Conservation (phyloP, 2,888 invertebrate species). For the Pherbina coryleti region DNA sequence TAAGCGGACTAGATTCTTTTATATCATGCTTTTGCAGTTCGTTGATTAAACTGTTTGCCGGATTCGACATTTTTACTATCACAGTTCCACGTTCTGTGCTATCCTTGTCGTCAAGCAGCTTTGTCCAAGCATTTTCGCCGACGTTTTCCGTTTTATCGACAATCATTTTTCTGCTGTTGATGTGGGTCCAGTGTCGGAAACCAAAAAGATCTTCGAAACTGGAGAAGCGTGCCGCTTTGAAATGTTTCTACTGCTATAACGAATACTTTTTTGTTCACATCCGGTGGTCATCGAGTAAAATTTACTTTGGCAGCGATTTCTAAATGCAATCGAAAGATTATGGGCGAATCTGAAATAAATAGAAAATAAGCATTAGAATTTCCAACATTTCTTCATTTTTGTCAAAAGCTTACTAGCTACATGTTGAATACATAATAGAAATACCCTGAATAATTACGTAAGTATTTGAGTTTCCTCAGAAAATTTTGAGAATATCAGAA, state of each 20-base stretch:
- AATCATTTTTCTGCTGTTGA: conserved; percentile 58
- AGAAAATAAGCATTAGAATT: too few species aligned
- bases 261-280: background rate
- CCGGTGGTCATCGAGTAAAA: background rate
- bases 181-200: background rate
- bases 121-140: conserved; percentile 68
- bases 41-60: conserved; percentile 46
- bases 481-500: too few species aligned
- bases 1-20: conserved; percentile 60
- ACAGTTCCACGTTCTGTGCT: conserved; percentile 55
- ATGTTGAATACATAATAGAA: too few species aligned
- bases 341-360: background rate
- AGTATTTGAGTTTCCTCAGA: too few species aligned
- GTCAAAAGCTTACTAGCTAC: too few species aligned
- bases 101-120: conserved; percentile 65
- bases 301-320: background rate
- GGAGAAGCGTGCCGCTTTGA: background rate
- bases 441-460: too few species aligned
- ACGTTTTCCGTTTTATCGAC: conserved; percentile 64
- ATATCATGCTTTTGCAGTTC: conserved; percentile 50
- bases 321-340: background rate
- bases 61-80: conserved; percentile 59
- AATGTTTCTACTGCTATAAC: background rate
- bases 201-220: too few species aligned
- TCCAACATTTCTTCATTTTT: too few species aligned